Evolutionary conservation across 2,113 vertebrate species (phyloP).

Genomic region (Ginglymostoma cirratum): DNA sequence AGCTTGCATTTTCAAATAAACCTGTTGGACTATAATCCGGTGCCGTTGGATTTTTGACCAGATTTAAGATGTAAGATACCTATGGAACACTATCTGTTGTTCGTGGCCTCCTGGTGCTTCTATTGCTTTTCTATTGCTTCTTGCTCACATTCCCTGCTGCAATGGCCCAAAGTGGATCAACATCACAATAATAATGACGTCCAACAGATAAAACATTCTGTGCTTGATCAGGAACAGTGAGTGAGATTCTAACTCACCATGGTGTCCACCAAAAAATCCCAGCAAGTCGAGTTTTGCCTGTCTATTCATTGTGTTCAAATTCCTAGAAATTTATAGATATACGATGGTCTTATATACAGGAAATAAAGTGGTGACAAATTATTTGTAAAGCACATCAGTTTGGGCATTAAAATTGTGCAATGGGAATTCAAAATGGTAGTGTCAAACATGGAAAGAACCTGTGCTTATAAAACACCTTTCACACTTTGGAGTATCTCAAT

Average conservation of each 20-base stretch:
- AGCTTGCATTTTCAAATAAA: no score
- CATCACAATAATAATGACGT: not conserved
- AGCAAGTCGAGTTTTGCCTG: not conserved
- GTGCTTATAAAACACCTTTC: not conserved
- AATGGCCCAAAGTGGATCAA: not conserved
- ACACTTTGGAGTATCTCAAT: not conserved
- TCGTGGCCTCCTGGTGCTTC: not conserved
- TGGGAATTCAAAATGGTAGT: not conserved
- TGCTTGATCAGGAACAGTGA: not conserved
- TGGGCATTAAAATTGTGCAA: not conserved
- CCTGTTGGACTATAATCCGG: no score
- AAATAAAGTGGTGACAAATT: not conserved
- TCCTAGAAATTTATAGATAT: not conserved
- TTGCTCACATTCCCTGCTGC: not conserved
- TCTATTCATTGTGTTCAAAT: not conserved
- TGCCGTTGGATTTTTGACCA: no score
- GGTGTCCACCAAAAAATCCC: not conserved
- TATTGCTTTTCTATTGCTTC: not conserved
- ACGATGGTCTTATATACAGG: not conserved
- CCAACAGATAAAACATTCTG: not conserved
- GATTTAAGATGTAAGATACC: not conserved
- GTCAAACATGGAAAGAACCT: not conserved
- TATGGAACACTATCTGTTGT: not conserved
- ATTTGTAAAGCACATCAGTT: not conserved
- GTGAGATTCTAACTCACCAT: not conserved